These are phyloP conservation scores for Phaetusa simplex DNA, from an alignment of 2,113 vertebrate species.

Conservation along the genomic window DNA sequence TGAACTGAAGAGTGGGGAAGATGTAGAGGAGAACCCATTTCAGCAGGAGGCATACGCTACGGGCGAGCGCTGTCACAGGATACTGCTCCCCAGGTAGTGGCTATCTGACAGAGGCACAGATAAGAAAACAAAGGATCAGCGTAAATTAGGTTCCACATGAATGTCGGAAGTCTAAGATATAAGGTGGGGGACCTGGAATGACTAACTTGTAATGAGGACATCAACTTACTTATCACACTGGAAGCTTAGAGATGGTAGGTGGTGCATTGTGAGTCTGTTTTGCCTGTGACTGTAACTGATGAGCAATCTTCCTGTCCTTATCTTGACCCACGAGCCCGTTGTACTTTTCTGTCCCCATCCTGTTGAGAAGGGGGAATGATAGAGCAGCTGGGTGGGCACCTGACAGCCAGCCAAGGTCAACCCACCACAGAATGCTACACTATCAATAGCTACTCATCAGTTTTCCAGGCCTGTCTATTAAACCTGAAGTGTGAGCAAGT, in stretches of 20 bases:
- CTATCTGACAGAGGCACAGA: background rate
- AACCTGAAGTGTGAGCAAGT: background rate
- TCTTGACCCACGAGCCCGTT: background rate
- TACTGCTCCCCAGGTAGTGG: background rate
- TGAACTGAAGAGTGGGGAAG: background rate
- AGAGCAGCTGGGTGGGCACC: background rate
- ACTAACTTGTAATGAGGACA: background rate
- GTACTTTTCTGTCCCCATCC: background rate
- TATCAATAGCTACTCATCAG: no score
- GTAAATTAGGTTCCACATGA: background rate
- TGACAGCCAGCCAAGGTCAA: background rate
- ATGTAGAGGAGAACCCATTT: background rate
- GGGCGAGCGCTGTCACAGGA: fast-evolving
- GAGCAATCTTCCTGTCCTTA: background rate
- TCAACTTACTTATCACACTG: background rate
- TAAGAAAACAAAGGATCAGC: background rate
- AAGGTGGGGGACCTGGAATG: background rate
- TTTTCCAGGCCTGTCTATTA: background rate
- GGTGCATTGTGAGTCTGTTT: background rate
- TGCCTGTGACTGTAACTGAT: background rate
- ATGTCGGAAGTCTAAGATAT: background rate
- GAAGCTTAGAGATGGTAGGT: background rate
- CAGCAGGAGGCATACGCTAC: background rate
- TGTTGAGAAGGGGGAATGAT: background rate
- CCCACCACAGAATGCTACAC: background rate